Evolutionary conservation across 2,797 vertebrate genomes (phyloP).

Genomic region (Chiloscyllium punctatum): DNA sequence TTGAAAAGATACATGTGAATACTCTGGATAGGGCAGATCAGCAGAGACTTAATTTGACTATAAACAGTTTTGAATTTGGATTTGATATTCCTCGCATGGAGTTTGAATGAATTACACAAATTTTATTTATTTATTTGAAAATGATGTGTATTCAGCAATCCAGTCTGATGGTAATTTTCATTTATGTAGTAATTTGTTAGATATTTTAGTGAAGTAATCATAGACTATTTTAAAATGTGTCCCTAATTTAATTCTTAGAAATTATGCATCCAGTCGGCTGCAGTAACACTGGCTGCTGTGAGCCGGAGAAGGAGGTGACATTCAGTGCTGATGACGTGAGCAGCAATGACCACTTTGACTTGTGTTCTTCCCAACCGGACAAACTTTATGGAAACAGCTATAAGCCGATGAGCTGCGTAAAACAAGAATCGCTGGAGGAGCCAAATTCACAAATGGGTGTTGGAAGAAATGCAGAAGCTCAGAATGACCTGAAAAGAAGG

Average conservation of each 20-base stretch:
- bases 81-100: not conserved
- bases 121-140: not conserved
- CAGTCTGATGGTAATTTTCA: not conserved
- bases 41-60: not conserved
- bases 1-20: not conserved
- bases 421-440: conserved; percentile 70
- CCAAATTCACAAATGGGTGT: conserved; percentile 61
- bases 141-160: not conserved
- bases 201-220: not conserved
- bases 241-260: conserved; percentile 54
- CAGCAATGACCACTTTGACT: conserved; percentile 79
- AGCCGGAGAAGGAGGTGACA: conserved; percentile 81
- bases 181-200: not conserved
- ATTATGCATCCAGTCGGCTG: conserved; percentile 94
- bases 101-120: not conserved
- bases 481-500: conserved; percentile 86
- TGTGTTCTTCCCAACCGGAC: conserved; percentile 78
- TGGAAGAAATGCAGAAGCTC: conserved; percentile 64
- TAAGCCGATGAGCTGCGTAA: conserved; percentile 81
- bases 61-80: not conserved
- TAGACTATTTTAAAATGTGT: not conserved
- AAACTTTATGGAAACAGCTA: conserved; percentile 85
- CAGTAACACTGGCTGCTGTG: conserved; percentile 81
- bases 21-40: not conserved
- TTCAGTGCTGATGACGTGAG: conserved; percentile 81